phyloP scores from a whole-genome alignment of 1,140 invertebrate genomes.

The Scaptomyza montana region DNA sequence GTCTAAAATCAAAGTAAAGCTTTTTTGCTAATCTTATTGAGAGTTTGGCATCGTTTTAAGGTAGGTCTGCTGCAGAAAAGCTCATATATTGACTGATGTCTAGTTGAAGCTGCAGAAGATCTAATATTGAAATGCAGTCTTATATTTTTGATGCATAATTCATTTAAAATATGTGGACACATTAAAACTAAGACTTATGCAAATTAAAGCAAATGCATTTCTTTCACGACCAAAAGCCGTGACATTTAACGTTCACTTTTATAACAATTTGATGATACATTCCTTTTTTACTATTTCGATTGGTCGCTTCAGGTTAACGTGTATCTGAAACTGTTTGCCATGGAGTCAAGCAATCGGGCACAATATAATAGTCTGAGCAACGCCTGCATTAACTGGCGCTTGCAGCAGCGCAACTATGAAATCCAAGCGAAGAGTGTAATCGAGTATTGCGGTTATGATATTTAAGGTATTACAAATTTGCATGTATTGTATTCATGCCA shows the following conservation, averaged over 20 bases:
- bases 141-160: constrained; percentile 26
- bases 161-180: constrained; percentile 26
- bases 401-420: constrained; percentile 50
- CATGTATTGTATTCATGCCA: constrained; percentile 19
- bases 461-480: constrained; percentile 25
- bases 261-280: constrained; percentile 33
- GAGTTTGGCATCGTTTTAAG: constrained; percentile 7
- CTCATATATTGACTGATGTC: constrained; percentile 49
- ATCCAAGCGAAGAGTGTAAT: constrained; percentile 69
- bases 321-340: constrained; percentile 69
- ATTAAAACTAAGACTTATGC: constrained; percentile 34
- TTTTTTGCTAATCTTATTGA: not conserved
- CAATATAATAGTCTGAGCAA: constrained; percentile 64
- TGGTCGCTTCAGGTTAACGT: constrained; percentile 63
- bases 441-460: constrained; percentile 65
- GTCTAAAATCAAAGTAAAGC: not conserved
- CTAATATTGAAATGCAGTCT: constrained; percentile 53
- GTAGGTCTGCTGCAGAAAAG: constrained; percentile 34
- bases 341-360: constrained; percentile 57
- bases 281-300: not conserved
- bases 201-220: constrained; percentile 48
- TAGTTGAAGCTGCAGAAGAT: constrained; percentile 45
- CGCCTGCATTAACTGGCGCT: constrained; percentile 71
- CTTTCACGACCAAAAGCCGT: constrained; percentile 60
- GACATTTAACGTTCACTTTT: constrained; percentile 37